Conservation (phyloP, 2,797 vertebrate genomes). For the Rhadinocentrus ornatus region DNA sequence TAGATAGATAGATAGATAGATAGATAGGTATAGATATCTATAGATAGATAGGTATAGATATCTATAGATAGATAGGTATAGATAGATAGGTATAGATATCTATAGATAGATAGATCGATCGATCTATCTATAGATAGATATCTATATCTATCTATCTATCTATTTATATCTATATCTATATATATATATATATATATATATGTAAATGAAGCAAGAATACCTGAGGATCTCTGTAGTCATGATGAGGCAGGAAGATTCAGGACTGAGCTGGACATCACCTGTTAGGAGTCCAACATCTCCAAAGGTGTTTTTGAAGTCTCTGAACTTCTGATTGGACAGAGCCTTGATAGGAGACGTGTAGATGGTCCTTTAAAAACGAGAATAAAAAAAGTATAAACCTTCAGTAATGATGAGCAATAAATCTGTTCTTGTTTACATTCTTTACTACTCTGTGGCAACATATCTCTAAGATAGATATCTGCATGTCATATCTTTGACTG, state of each 20-base stretch:
- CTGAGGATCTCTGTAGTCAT: constrained; percentile 96
- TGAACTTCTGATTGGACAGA: constrained; percentile 95
- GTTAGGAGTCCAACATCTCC: constrained; percentile 92
- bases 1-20: no score
- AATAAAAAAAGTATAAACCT: neutral
- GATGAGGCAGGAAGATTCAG: constrained; percentile 92
- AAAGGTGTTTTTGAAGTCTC: constrained; percentile 92
- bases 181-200: no score
- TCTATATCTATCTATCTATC: no score
- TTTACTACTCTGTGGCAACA: neutral
- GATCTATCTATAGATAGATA: no score
- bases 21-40: no score
- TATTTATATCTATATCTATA: no score
- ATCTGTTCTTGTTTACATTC: neutral
- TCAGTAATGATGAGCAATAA: neutral
- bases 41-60: no score
- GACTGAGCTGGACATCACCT: constrained; percentile 91
- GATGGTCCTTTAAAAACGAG: constrained; percentile 82
- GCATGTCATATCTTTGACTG: neutral
- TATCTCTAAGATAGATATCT: neutral
- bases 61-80: no score
- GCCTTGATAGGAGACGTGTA: constrained; percentile 96
- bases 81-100: no score
- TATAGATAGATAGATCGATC: no score
- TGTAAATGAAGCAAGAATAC: constrained; percentile 70